These are phyloP conservation scores for Acleris cristana DNA, from an alignment of 2,888 invertebrate genomes.

Conservation along the genomic window DNA sequence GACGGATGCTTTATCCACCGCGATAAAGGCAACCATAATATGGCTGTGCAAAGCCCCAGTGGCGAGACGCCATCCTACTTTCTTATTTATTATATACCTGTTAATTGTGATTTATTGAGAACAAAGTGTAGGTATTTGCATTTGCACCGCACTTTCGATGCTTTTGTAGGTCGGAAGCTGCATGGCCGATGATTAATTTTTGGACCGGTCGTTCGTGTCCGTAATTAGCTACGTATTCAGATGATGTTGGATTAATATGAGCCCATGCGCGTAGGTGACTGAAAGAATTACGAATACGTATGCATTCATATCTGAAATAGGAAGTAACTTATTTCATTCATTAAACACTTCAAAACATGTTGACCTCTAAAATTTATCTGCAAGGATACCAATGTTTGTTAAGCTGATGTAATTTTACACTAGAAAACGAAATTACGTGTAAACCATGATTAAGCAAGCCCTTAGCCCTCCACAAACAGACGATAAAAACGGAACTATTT, in stretches of 20 bases:
- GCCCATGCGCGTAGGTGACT: too few species aligned
- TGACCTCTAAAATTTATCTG: conserved; percentile 20
- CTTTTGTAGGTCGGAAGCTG: conserved; percentile 19
- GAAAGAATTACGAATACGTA: too few species aligned
- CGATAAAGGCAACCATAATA: too few species aligned
- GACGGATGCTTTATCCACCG: too few species aligned
- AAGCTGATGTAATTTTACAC: conserved; percentile 23
- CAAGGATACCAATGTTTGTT: conserved; percentile 19
- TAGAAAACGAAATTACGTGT: conserved; percentile 11
- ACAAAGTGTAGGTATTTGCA: conserved; percentile 34
- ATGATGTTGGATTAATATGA: too few species aligned
- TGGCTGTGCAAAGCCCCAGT: neutral
- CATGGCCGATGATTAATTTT: conserved; percentile 20
- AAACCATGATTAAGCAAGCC: conserved; percentile 19
- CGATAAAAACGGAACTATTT: conserved; percentile 24
- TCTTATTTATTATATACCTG: conserved; percentile 53
- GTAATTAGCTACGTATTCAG: too few species aligned
- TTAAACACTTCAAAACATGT: neutral
- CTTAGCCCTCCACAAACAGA: conserved; percentile 21
- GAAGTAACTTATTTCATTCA: too few species aligned
- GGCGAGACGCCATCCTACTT: conserved; percentile 58
- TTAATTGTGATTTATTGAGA: conserved; percentile 36
- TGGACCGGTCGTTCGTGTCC: neutral
- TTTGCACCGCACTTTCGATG: conserved; percentile 35
- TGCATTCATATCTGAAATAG: too few species aligned